phyloP scores from a whole-genome alignment of 2,113 vertebrate species.

The Aphyosemion australe region DNA sequence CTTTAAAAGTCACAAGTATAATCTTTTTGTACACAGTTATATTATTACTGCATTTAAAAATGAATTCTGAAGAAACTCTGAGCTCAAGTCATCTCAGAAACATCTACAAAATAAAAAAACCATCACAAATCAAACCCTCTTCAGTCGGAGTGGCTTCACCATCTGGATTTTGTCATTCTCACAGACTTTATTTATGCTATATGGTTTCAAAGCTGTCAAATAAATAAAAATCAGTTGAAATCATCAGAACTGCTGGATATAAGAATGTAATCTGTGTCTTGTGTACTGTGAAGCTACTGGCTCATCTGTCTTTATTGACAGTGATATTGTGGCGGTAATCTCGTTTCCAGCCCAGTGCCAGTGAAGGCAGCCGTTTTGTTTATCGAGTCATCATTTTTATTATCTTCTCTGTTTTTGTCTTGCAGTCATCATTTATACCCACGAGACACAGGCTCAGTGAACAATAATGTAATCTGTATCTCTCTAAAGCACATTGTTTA shows the following conservation, averaged over 20 bases:
- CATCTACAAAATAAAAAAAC: background rate
- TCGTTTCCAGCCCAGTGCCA: constrained; percentile 49
- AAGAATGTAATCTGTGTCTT: constrained; percentile 43
- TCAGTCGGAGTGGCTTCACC: background rate
- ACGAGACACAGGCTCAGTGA: constrained; percentile 18
- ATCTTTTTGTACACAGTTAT: background rate
- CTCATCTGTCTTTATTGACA: constrained; percentile 68
- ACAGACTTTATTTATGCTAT: constrained; percentile 27
- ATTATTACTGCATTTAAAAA: background rate
- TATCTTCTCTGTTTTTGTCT: constrained; percentile 38
- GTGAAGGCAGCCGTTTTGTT: constrained; percentile 43
- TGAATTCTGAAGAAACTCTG: background rate
- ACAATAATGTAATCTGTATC: constrained; percentile 11
- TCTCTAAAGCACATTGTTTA: constrained; percentile 32
- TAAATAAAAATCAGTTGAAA: constrained; percentile 38
- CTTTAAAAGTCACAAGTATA: too few relatives aligned
- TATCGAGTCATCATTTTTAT: constrained; percentile 51
- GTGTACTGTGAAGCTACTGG: constrained; percentile 19
- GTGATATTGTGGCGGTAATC: constrained; percentile 49
- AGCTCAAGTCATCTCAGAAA: too few relatives aligned
- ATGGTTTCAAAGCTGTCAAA: constrained; percentile 42
- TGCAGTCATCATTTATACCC: constrained; percentile 25
- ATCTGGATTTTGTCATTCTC: constrained; percentile 16
- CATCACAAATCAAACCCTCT: background rate
- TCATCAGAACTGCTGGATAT: constrained; percentile 27